phyloP scores from a whole-genome alignment of 2,888 invertebrate species.

The Cyrtodaria siliqua region DNA sequence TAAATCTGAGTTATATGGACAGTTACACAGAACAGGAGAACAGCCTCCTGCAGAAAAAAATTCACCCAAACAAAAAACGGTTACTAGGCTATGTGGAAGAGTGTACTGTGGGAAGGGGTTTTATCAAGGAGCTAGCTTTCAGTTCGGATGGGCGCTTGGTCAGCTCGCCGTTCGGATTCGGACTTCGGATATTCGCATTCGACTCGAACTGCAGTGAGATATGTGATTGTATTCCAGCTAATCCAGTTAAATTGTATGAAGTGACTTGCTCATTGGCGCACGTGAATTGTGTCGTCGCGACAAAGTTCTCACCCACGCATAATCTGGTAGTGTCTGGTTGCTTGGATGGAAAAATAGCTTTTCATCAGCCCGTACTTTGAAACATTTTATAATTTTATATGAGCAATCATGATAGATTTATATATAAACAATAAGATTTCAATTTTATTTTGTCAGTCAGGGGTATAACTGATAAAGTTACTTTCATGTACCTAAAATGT shows the following conservation, averaged over 20 bases:
- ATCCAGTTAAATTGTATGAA: conserved; percentile 88
- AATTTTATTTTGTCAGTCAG: too few relatives aligned
- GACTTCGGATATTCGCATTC: conserved; percentile 94
- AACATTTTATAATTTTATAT: too few relatives aligned
- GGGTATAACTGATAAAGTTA: too few relatives aligned
- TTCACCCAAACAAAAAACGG: conserved; percentile 90
- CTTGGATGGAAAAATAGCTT: conserved; percentile 94
- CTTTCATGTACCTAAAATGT: too few relatives aligned
- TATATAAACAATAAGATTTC: too few relatives aligned
- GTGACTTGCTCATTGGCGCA: conserved; percentile 92
- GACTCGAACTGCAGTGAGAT: conserved; percentile 92
- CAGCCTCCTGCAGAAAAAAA: conserved; percentile 48
- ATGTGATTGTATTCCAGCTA: conserved; percentile 89
- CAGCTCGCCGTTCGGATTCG: conserved; percentile 95
- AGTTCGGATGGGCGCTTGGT: conserved; percentile 96
- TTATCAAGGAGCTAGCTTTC: conserved; percentile 96
- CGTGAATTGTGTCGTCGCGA: conserved; percentile 94
- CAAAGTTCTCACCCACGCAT: conserved; percentile 95
- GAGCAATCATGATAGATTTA: too few relatives aligned
- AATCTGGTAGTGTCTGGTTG: conserved; percentile 96
- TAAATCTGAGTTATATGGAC: conserved; percentile 62
- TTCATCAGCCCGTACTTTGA: conserved; percentile 91
- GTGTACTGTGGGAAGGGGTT: conserved; percentile 95
- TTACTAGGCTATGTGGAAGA: conserved; percentile 94
- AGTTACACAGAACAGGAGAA: conserved; percentile 57